phyloP scores from a whole-genome alignment of 2,797 vertebrate genomes.

The Hippocampus kuda region DNA sequence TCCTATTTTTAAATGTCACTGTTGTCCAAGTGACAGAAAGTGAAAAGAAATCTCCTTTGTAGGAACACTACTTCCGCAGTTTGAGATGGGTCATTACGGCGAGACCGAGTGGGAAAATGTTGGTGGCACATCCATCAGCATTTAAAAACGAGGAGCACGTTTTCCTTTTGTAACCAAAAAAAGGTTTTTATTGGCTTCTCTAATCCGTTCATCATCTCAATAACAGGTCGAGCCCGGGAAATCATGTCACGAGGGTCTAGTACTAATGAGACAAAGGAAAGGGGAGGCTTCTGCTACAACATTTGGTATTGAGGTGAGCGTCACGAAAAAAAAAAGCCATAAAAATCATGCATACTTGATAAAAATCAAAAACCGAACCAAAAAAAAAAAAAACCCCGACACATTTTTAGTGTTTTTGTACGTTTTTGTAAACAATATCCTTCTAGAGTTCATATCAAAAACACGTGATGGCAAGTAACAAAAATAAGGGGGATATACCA shows the following conservation, averaged over 20 bases:
- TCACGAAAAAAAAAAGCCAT: constrained; percentile 67
- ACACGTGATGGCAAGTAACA: constrained; percentile 75
- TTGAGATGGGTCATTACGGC: too few relatives aligned
- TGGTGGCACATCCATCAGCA: too few relatives aligned
- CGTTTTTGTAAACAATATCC: constrained; percentile 79
- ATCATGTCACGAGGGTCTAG: constrained; percentile 64
- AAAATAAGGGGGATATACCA: constrained; percentile 70
- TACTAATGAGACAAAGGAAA: constrained; percentile 65
- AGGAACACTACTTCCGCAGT: too few relatives aligned
- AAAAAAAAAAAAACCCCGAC: constrained; percentile 42
- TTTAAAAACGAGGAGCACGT: neutral
- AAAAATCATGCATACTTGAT: constrained; percentile 74
- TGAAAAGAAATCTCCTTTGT: too few relatives aligned
- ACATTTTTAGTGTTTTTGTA: constrained; percentile 79
- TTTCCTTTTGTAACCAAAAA: constrained; percentile 59
- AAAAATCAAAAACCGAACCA: constrained; percentile 6
- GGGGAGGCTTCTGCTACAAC: constrained; percentile 70
- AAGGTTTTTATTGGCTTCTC: constrained; percentile 74
- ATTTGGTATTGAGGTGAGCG: constrained; percentile 73
- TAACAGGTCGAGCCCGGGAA: constrained; percentile 74
- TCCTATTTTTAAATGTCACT: too few relatives aligned
- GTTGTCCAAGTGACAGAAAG: too few relatives aligned
- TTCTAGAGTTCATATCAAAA: constrained; percentile 76
- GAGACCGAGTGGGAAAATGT: too few relatives aligned
- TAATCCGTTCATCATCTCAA: constrained; percentile 76